Base-by-base conservation (phyloP, 2,888 invertebrate species). In the Amorpha juglandis region DNA sequence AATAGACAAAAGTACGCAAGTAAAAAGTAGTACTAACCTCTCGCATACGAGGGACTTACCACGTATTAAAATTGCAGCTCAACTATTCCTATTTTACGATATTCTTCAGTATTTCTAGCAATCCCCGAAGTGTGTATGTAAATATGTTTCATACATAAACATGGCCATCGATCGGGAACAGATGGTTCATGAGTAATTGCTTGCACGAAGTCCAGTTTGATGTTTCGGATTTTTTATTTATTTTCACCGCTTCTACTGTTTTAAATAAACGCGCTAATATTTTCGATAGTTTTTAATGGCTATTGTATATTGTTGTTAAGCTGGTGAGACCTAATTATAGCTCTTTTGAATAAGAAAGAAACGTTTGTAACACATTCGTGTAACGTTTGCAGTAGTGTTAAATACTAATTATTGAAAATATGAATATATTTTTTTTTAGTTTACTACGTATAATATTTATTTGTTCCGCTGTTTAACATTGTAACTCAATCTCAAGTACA, bases 81-180 rank as follows among this genome's bases (percentile, higher is more conserved):
- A 27, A 27, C 27, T 55, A 55, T 16, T 16, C 19, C 4, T 11
- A 35, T 38, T 38, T 38, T 38, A 33, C 38, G 38, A 38, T 38
- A 35, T 16, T 33, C 33, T n/a, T 16, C 35, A 16, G 16, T 55
- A 16, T 16, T 38, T 8, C 55, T 55, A 55, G 38, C 55, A 55
- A 38, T 55, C 53, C 70, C 73, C 50, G 9, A 50, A 68, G 74
- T 75, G 72, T 71, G 65, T 72, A 52, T 64, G 16, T 64, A 67
- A 68, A 42, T 19, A 19, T 35, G 19, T 58, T 58, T 19, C 58
- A 58, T 58, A 58, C 58, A 58, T 58, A 58, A 42, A 58, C 42
- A 58, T 58, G 12, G 12, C 19, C 42, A 58, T 58, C 58, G 58
- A 58, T 58, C 58, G 42, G 16, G 1, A 58, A 19, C 42, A 58